Evolutionary conservation across 2,888 invertebrate genomes (phyloP), one percentile per base, ranked within the genome.

Genomic region (Acanthoscelides obtectus): DNA sequence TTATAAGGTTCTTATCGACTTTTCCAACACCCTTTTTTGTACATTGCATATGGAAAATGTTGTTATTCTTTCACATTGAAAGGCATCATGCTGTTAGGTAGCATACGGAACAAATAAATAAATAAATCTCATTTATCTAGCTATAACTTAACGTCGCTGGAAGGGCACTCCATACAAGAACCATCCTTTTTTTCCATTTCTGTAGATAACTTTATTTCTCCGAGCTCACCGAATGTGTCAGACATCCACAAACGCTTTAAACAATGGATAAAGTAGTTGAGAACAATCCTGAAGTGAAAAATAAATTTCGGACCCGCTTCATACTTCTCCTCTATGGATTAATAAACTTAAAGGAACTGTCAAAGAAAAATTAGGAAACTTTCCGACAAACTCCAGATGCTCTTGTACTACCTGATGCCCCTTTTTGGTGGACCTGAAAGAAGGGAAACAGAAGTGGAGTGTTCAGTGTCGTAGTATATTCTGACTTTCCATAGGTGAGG

Each of bases 291-390:
- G 68, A 67, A 71, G 68, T 71, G 71, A 68, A 71, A 71, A 71
- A 70, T 70, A 45, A 45, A 45, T 45, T 45, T 45, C 12, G 45
- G 12, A 45, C 45, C 45, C 5, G 45, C 71, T 12, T 45, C 45
- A 45, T 45, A 45, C 45, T 71, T 71, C 73, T 69, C 70, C 69
- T 70, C 22, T 22, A 20, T 73, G 76, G 79, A 79, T 79, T 79
- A 79, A 79, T 78, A 79, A 79, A 79, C 77, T 78, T 77, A 74
- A 73, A 75, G 74, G 72, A 79, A 79, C 77, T 79, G 79, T 79
- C 79, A 78, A 79, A 79, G 78, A 79, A 79, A 79, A 79, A 79
- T 79, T 79, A 79, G 76, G 79, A 79, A 79, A 79, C 76, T 79
- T 79, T 74, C 71, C 72, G 73, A 75, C 74, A 74, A 74, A 65